phyloP scores from a whole-genome alignment of 92 coral and sea anemone genomes.

The Heteractis magnifica region DNA sequence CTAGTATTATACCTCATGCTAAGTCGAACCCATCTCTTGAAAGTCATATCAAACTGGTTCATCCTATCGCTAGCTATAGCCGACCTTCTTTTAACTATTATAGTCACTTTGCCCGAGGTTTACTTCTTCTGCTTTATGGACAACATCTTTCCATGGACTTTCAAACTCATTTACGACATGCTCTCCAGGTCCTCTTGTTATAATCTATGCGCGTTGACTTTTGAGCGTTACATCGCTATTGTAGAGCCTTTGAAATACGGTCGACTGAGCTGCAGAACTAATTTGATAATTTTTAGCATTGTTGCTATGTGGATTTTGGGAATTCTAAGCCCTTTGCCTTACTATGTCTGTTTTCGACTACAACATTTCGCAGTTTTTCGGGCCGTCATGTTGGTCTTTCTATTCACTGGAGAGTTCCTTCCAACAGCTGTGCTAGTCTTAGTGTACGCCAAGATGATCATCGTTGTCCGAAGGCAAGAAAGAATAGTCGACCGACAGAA shows the following conservation, averaged over 20 bases:
- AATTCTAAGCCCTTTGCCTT: background rate
- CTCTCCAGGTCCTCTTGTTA: background rate
- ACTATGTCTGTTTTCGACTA: background rate
- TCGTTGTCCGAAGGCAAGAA: background rate
- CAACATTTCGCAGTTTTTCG: background rate
- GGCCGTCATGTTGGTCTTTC: background rate
- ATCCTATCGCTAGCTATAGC: background rate
- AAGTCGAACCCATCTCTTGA: background rate
- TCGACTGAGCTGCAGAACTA: background rate
- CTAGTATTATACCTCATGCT: background rate
- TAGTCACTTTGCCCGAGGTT: background rate
- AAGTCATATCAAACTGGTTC: slow-evolving; percentile 2
- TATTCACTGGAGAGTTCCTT: background rate
- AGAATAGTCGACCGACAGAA: background rate
- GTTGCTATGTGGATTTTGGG: background rate
- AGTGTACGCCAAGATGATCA: background rate
- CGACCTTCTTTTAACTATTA: background rate
- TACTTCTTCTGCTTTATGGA: background rate
- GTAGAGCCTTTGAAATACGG: background rate
- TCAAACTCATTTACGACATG: background rate
- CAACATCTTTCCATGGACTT: background rate
- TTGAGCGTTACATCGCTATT: background rate
- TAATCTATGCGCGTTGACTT: background rate
- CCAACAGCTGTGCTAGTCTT: background rate
- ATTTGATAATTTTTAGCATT: background rate